Conservation (phyloP, 2,888 invertebrate genomes). For the Poecilobothrus nobilitatus region DNA sequence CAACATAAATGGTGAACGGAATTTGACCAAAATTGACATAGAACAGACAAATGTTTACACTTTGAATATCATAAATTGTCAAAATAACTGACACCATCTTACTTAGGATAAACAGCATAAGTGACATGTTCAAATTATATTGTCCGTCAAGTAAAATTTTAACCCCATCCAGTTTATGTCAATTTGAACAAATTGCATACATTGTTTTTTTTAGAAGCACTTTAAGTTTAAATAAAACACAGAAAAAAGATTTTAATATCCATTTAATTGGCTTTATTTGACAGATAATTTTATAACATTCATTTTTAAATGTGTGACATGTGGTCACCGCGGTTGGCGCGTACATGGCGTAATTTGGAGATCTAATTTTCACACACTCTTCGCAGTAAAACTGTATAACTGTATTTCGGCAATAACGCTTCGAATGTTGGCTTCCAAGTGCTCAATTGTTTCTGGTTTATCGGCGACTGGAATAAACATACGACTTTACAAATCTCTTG, state of each 20-base stretch:
- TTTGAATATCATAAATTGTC: too few relatives aligned
- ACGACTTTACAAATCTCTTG: constrained; percentile 11
- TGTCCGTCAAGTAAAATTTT: too few relatives aligned
- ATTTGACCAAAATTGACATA: too few relatives aligned
- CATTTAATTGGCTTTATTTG: constrained; percentile 8
- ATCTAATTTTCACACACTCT: constrained; percentile 10
- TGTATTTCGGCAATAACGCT: constrained; percentile 12
- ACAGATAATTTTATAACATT: constrained; percentile 12
- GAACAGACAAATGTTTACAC: too few relatives aligned
- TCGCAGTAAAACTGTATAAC: not conserved
- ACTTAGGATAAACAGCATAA: too few relatives aligned
- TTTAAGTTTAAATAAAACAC: constrained; percentile 9
- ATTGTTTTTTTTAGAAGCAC: too few relatives aligned
- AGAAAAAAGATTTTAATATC: not conserved
- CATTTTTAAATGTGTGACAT: constrained; percentile 10
- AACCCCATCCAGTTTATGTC: too few relatives aligned
- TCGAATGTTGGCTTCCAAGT: constrained; percentile 13
- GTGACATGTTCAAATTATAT: too few relatives aligned
- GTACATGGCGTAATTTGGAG: constrained; percentile 4
- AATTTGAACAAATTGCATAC: too few relatives aligned
- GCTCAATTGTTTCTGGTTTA: not conserved
- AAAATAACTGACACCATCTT: too few relatives aligned
- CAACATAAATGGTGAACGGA: too few relatives aligned
- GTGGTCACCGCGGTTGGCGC: not conserved
- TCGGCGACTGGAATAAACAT: constrained; percentile 8